A percentile compares a stretch with the other conserved stretches of the same genome.
Evolutionary conservation across 2,888 invertebrate genomes (phyloP).

Genomic region (Gastrophysa polygoni): DNA sequence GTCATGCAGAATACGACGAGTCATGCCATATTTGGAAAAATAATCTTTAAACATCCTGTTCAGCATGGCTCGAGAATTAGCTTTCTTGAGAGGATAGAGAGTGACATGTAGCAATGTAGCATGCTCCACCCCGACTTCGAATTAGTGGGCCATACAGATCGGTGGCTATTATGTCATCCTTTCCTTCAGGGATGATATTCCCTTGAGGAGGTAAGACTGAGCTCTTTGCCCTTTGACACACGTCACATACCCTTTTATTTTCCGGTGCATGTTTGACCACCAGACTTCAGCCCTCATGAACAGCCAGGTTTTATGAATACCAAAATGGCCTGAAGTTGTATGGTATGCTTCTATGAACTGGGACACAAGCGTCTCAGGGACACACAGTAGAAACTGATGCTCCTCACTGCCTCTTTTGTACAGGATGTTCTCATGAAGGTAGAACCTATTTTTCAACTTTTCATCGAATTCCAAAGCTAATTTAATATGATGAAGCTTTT

Average conservation of each 20-base stretch:
- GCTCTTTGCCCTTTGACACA: slow-evolving; percentile 13
- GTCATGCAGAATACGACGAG: neutral
- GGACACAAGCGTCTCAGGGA: too few species aligned
- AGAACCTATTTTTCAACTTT: too few species aligned
- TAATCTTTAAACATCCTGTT: neutral
- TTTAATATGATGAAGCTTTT: too few species aligned
- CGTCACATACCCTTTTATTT: slow-evolving; percentile 13
- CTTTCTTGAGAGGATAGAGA: neutral
- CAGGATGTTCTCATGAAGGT: too few species aligned
- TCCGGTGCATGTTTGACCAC: slow-evolving; percentile 20
- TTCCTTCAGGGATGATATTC: slow-evolving; percentile 1
- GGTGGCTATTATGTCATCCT: neutral
- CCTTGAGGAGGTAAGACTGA: slow-evolving; percentile 2
- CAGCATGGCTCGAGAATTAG: neutral
- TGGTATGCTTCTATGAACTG: too few species aligned
- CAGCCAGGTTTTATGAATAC: too few species aligned
- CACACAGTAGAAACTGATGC: too few species aligned
- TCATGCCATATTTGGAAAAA: neutral
- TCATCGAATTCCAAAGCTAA: too few species aligned
- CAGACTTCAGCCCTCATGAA: too few species aligned
- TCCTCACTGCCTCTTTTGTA: too few species aligned
- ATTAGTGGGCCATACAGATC: slow-evolving; percentile 12
- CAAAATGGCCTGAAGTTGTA: too few species aligned
- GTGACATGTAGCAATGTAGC: slow-evolving; percentile 41
- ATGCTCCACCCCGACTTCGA: slow-evolving; percentile 43